Evolutionary conservation across 2,888 invertebrate species (phyloP).

Genomic region (Branchinecta sandiegonensis): DNA sequence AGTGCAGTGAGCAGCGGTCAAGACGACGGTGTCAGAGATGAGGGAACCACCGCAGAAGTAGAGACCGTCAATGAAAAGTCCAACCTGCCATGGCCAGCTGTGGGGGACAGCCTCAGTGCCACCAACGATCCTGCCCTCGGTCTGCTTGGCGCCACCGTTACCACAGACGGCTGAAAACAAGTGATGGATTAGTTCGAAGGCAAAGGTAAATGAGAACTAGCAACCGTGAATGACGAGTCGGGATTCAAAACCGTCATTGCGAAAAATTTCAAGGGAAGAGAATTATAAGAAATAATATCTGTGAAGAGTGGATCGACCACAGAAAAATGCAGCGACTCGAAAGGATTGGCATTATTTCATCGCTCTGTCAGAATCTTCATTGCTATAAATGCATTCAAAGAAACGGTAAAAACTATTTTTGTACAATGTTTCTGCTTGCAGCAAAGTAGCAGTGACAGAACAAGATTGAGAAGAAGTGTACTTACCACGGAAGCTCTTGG

Average conservation of each 20-base stretch:
- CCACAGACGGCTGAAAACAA: constrained; percentile 18
- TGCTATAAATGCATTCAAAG: too few species aligned
- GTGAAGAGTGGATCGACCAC: too few species aligned
- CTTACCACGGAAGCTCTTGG: constrained; percentile 15
- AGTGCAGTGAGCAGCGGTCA: constrained; percentile 27
- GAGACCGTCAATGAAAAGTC: constrained; percentile 25
- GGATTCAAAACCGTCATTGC: too few species aligned
- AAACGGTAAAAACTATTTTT: too few species aligned
- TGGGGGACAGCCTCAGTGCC: constrained; percentile 19
- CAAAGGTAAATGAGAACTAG: too few species aligned
- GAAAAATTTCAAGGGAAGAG: too few species aligned
- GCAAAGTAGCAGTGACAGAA: background rate
- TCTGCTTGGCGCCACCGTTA: background rate
- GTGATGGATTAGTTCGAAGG: background rate
- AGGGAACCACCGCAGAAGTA: constrained; percentile 28
- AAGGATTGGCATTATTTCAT: too few species aligned
- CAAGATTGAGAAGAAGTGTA: background rate
- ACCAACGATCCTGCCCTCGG: constrained; percentile 17
- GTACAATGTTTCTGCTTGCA: too few species aligned
- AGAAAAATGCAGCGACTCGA: too few species aligned
- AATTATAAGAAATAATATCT: too few species aligned
- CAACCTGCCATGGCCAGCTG: constrained; percentile 24
- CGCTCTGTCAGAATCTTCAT: too few species aligned
- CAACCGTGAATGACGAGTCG: too few species aligned
- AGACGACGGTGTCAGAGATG: constrained; percentile 26